Evolutionary conservation across 2,888 invertebrate species (phyloP).

Genomic region (Dicycla oo): DNA sequence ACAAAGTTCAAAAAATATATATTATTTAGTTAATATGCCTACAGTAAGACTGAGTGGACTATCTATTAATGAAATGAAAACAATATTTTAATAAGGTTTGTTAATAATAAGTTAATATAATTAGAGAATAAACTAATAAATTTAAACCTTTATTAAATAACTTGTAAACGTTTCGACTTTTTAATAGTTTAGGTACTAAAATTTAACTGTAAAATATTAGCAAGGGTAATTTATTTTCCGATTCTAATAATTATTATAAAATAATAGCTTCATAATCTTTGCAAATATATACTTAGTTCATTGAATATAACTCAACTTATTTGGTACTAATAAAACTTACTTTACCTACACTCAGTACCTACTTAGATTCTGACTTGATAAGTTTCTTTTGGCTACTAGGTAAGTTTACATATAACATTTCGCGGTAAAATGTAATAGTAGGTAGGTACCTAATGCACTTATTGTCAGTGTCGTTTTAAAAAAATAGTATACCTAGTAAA

Average conservation of each 20-base stretch:
- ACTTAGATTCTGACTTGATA: neutral
- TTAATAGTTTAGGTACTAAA: neutral
- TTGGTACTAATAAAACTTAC: neutral
- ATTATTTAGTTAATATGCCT: neutral
- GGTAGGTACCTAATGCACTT: neutral
- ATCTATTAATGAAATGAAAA: neutral
- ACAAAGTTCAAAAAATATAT: no score
- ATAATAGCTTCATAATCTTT: neutral
- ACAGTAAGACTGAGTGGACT: neutral
- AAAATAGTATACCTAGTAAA: neutral
- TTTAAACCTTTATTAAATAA: neutral
- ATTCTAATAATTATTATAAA: neutral
- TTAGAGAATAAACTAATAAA: neutral
- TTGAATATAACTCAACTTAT: neutral
- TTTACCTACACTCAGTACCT: neutral
- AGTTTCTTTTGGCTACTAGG: neutral
- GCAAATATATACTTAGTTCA: neutral
- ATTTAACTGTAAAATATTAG: neutral
- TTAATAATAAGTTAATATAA: neutral
- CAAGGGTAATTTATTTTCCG: neutral
- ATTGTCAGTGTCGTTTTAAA: neutral
- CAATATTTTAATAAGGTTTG: neutral
- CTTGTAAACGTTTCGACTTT: neutral
- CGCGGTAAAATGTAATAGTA: conserved; percentile 20
- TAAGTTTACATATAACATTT: neutral